Evolutionary conservation across 2,113 vertebrate species (phyloP).

Genomic region (Salvelinus fontinalis): DNA sequence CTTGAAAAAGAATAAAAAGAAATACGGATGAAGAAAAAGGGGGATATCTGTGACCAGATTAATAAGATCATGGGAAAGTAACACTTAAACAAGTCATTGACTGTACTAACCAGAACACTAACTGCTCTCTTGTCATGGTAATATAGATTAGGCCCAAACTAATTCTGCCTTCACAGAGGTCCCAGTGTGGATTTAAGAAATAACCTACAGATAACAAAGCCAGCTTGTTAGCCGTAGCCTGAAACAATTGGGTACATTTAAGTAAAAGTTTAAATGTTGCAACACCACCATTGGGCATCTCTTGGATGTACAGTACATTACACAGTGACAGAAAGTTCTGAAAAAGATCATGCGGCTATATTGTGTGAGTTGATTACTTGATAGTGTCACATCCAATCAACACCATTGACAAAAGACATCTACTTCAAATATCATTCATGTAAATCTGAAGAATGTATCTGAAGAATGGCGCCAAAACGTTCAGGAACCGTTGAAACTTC

Average conservation of each 20-base stretch:
- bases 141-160: slow-evolving; percentile 78
- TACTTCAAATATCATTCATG: no score
- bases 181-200: slow-evolving; percentile 64
- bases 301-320: no score
- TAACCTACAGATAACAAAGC: slow-evolving; percentile 21
- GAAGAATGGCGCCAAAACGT: slow-evolving; percentile 36
- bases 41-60: slow-evolving; percentile 69
- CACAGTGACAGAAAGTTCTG: no score
- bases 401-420: no score
- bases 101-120: slow-evolving; percentile 74
- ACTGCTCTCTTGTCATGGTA: slow-evolving; percentile 80
- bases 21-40: slow-evolving; percentile 39
- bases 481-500: slow-evolving; percentile 14
- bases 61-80: slow-evolving; percentile 72
- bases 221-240: no score
- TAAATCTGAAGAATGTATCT: no score
- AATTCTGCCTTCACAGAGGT: slow-evolving; percentile 70
- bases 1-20: background rate
- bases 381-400: no score
- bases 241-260: no score
- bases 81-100: slow-evolving; percentile 79
- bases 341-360: no score
- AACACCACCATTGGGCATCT: no score
- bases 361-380: no score
- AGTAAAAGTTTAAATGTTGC: no score